Conservation (phyloP, 2,888 invertebrate species). For the Catocala nupta region DNA sequence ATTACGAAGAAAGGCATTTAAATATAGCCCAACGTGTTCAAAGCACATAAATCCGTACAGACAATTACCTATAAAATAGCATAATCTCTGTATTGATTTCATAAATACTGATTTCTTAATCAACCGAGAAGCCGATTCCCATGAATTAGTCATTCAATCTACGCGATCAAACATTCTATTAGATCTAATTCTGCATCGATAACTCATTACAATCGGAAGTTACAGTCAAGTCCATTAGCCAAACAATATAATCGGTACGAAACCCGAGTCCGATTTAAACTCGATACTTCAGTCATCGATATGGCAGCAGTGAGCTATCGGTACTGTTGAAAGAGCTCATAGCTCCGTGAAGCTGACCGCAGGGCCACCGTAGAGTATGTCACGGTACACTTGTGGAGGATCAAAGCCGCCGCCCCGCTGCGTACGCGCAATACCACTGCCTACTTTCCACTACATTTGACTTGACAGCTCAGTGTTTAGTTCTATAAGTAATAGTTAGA, state of each 20-base stretch:
- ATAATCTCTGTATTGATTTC: no score
- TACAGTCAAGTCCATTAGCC: slow-evolving; percentile 36
- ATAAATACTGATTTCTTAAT: background rate
- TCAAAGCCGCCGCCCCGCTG: slow-evolving; percentile 23
- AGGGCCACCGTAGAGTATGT: slow-evolving; percentile 66
- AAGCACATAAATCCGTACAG: no score
- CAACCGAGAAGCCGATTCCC: background rate
- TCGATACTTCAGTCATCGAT: slow-evolving; percentile 51
- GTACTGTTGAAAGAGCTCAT: slow-evolving; percentile 63
- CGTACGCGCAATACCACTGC: slow-evolving; percentile 63
- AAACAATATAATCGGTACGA: slow-evolving; percentile 25
- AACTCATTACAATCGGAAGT: slow-evolving; percentile 29
- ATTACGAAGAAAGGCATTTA: no score
- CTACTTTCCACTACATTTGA: slow-evolving; percentile 76
- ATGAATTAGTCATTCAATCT: background rate
- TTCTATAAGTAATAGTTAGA: slow-evolving; percentile 22
- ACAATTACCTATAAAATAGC: no score
- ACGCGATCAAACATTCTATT: background rate
- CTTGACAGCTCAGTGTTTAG: slow-evolving; percentile 50
- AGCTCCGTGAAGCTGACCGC: slow-evolving; percentile 74
- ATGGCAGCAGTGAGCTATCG: slow-evolving; percentile 51
- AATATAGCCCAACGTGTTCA: no score
- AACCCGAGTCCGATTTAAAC: slow-evolving; percentile 40
- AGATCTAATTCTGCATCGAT: background rate
- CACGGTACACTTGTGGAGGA: slow-evolving; percentile 55